Percentiles rank a stretch among this genome's conserved stretches.
These are phyloP conservation scores for Falcunculus frontatus DNA, from an alignment of 2,113 vertebrate genomes.

Conservation along the genomic window DNA sequence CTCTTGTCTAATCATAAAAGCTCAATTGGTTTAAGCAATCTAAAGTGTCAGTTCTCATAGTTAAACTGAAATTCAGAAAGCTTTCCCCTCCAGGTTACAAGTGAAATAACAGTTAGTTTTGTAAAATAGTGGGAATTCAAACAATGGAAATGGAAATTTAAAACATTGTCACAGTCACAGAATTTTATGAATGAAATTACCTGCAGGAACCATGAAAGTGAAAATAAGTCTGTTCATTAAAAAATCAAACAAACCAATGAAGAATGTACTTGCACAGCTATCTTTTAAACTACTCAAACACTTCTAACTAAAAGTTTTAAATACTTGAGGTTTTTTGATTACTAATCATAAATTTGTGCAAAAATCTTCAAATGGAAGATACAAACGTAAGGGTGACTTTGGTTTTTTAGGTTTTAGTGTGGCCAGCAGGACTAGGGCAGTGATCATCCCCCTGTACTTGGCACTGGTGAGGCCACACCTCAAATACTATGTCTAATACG, in stretches of 20 bases:
- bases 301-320: neutral
- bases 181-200: neutral
- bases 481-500: neutral
- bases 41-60: neutral
- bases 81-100: neutral
- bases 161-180: neutral
- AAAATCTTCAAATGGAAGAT: neutral
- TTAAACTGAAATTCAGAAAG: slow-evolving; percentile 26
- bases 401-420: neutral
- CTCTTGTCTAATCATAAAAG: slow-evolving; percentile 56
- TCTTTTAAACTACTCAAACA: neutral
- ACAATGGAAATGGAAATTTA: neutral
- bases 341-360: neutral
- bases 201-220: neutral
- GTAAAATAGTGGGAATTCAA: neutral
- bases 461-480: neutral
- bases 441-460: neutral
- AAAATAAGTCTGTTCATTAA: neutral
- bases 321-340: neutral
- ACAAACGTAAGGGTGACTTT: neutral
- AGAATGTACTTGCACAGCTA: neutral
- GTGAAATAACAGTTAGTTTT: neutral
- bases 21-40: slow-evolving; percentile 22
- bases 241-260: neutral
- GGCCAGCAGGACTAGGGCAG: neutral